Evolutionary conservation across 2,113 vertebrate species (phyloP).

Genomic region (Eonycteris spelaea): DNA sequence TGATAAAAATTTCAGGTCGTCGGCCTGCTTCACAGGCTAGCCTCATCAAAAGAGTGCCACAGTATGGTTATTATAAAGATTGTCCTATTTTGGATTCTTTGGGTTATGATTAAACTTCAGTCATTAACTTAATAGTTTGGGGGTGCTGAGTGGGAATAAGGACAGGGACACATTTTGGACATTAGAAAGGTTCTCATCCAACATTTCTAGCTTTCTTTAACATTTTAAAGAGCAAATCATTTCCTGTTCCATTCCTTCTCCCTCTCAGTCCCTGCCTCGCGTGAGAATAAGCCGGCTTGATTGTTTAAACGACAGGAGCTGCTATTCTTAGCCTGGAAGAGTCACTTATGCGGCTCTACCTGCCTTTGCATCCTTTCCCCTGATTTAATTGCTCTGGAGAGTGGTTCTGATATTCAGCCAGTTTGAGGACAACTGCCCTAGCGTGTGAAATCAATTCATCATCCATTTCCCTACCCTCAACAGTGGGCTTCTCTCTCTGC

Average conservation of each 20-base stretch:
- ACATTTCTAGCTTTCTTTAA: slow-evolving; percentile 15
- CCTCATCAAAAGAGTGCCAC: background rate
- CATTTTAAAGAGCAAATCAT: slow-evolving; percentile 37
- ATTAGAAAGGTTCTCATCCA: background rate
- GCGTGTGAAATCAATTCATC: background rate
- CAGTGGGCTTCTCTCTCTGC: background rate
- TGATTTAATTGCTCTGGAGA: slow-evolving; percentile 7
- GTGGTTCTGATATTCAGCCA: background rate
- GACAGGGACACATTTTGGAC: background rate
- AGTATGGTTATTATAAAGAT: background rate
- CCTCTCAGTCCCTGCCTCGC: background rate
- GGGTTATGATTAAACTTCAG: background rate
- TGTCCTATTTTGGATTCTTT: background rate
- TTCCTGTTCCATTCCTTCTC: background rate
- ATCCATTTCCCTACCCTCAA: background rate
- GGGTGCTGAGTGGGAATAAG: background rate
- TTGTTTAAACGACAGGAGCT: slow-evolving; percentile 44
- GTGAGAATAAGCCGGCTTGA: background rate
- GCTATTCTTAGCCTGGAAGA: slow-evolving; percentile 49
- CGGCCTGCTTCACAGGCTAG: background rate
- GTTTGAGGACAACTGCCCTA: background rate
- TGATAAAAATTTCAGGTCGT: background rate
- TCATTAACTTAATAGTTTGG: background rate
- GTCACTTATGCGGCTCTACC: background rate
- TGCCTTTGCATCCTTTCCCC: background rate